phyloP scores from a whole-genome alignment of 2,113 vertebrate genomes.

The Pomatorhinus ruficollis region DNA sequence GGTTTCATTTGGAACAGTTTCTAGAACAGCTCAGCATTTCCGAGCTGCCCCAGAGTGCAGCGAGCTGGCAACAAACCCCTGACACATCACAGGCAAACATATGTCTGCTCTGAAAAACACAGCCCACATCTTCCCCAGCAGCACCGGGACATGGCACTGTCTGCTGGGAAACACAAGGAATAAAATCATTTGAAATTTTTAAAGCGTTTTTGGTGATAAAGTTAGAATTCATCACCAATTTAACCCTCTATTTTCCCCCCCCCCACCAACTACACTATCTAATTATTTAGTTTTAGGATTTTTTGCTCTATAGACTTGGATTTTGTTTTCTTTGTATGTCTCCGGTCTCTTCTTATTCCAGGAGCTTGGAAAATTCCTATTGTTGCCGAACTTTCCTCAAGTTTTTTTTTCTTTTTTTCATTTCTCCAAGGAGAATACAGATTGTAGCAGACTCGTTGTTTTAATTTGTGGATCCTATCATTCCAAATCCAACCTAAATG shows the following conservation, averaged over 20 bases:
- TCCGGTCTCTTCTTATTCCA: background rate
- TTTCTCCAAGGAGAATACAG: background rate
- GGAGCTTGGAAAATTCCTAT: background rate
- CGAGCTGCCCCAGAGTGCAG: background rate
- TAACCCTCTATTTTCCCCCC: accelerated
- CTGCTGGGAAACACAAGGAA: background rate
- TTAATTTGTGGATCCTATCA: constrained; percentile 57
- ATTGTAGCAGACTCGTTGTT: background rate
- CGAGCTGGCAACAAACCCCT: background rate
- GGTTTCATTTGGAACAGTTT: background rate
- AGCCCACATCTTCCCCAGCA: background rate
- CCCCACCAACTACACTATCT: background rate
- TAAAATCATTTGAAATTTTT: background rate
- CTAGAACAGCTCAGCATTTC: background rate
- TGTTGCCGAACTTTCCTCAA: background rate
- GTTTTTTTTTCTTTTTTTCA: background rate
- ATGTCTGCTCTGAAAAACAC: background rate
- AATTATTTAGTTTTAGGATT: background rate
- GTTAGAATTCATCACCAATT: background rate
- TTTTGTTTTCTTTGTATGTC: background rate
- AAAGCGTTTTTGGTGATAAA: background rate
- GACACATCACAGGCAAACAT: background rate
- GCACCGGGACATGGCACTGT: background rate
- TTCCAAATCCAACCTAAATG: constrained; percentile 57
- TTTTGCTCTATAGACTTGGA: background rate